Evolutionary conservation across 1,140 invertebrate species (phyloP).

Genomic region (Ectropis grisescens): DNA sequence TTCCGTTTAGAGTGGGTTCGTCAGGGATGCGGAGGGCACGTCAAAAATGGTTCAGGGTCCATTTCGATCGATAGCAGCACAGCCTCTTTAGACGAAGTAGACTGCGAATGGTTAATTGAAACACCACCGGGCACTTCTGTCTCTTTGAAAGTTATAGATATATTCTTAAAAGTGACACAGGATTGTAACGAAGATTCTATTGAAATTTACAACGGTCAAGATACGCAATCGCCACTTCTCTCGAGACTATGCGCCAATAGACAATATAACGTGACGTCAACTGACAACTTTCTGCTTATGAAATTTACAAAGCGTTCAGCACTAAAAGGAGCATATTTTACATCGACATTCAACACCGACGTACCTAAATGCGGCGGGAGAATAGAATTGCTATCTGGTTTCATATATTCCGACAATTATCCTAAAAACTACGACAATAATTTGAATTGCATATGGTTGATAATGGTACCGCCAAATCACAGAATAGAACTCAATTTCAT

Average conservation of each 20-base stretch:
- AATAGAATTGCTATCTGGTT: conserved; percentile 44
- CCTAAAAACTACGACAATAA: conserved; percentile 79
- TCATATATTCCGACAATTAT: conserved; percentile 81
- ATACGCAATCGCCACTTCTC: conserved; percentile 71
- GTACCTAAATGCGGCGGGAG: conserved; percentile 29
- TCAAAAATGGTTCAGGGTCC: conserved; percentile 62
- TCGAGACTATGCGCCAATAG: conserved; percentile 74
- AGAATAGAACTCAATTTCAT: conserved; percentile 58
- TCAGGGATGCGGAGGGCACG: conserved; percentile 71
- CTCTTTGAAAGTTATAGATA: conserved; percentile 75
- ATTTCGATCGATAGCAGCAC: conserved; percentile 53
- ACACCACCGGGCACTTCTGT: conserved; percentile 77
- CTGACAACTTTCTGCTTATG: conserved; percentile 36
- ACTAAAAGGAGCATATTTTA: conserved; percentile 32
- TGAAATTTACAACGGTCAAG: conserved; percentile 76
- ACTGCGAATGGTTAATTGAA: conserved; percentile 84
- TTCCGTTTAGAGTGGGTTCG: conserved; percentile 77
- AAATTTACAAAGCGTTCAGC: conserved; percentile 39
- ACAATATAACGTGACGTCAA: conserved; percentile 25
- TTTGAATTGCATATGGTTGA: conserved; percentile 80
- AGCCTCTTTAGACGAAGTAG: conserved; percentile 70
- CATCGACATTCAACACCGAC: conserved; percentile 17
- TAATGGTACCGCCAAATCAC: conserved; percentile 77
- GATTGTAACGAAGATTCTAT: conserved; percentile 80
- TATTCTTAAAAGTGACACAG: conserved; percentile 76